Base-by-base conservation (phyloP, 2,888 invertebrate species). In the Artemia sinica region DNA sequence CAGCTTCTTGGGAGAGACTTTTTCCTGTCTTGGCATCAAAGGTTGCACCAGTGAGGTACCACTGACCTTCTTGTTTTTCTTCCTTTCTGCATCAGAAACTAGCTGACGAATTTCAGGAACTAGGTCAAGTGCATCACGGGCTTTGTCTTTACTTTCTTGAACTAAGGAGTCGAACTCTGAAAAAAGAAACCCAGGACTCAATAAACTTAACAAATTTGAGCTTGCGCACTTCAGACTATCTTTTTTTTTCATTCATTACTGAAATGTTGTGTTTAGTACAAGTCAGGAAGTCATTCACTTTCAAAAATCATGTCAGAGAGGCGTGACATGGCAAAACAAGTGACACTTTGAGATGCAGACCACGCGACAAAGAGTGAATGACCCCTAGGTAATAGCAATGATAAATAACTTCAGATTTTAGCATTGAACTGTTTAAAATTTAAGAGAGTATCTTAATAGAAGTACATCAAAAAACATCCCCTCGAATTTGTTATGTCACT, bases 91-190 rank as follows among this genome's bases (percentile, higher is more conserved):
- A 73, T 87, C 85, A 41, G 79, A 75, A 52, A 93, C 86, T 71
- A 84, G 79, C 69, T 81, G 77, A 74, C 87, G 84, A 69, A 96
- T 93, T 71, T 84, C 83, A 0, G 86, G 84, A 18, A 94, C 86
- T 71, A 85, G 84, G 71, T 82, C 78, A 13, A 92, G 79, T 0
- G 94, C 91, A 71, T 87, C 82, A 65, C 85, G 82, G 0, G 96
- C 94, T 72, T 86, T 85, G 67, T 85, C 83, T 70, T 89, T 87
- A 71, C 90, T 93, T 72, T 86, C 86, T 73, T 89, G 85, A 1
- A 95, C 92, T 78, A 91, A 86, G 70, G 87, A 84, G 77, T 94
- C 91, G 80, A 96, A 97, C 76, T 87, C 89, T 88, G 75, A 67
- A 75, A 71, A 70, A 48, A 65, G 18, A 65, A 18, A 50, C 48